Percentiles rank a stretch among this genome's conserved stretches.
Evolutionary conservation across 2,797 vertebrate genomes (phyloP).

Genomic region (Etheostoma perlongum): DNA sequence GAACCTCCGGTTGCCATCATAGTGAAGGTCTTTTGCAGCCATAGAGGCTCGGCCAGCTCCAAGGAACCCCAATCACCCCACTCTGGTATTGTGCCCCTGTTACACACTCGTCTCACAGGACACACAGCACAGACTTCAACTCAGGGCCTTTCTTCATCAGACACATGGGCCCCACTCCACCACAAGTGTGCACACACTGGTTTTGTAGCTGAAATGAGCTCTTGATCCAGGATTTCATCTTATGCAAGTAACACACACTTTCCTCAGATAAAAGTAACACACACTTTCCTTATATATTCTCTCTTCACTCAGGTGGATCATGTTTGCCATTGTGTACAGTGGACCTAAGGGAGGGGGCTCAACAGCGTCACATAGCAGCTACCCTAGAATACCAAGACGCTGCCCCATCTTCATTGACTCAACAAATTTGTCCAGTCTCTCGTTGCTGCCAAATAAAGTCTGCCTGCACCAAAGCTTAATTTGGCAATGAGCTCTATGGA

Average conservation of each 20-base stretch:
- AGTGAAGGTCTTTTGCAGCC: constrained; percentile 86
- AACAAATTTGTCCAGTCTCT: constrained; percentile 59
- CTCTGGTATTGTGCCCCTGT: constrained; percentile 86
- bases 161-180: constrained; percentile 75
- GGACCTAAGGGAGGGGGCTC: constrained; percentile 38
- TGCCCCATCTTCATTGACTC: constrained; percentile 74
- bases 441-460: constrained; percentile 59
- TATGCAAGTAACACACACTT: constrained; percentile 44
- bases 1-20: constrained; percentile 91
- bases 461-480: constrained; percentile 32
- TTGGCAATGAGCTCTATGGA: constrained; percentile 35
- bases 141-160: constrained; percentile 69
- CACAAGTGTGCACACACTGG: constrained; percentile 67
- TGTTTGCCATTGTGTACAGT: constrained; percentile 56
- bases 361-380: constrained; percentile 53
- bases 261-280: constrained; percentile 28
- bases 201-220: constrained; percentile 55
- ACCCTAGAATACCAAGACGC: constrained; percentile 54
- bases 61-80: constrained; percentile 85
- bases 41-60: constrained; percentile 85
- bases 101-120: constrained; percentile 83
- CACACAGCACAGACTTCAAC: constrained; percentile 77
- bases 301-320: constrained; percentile 47
- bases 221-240: constrained; percentile 32
- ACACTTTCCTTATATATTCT: constrained; percentile 49